Evolutionary conservation across 2,888 invertebrate species (phyloP).

Genomic region (Lasioglossum pauxillum): DNA sequence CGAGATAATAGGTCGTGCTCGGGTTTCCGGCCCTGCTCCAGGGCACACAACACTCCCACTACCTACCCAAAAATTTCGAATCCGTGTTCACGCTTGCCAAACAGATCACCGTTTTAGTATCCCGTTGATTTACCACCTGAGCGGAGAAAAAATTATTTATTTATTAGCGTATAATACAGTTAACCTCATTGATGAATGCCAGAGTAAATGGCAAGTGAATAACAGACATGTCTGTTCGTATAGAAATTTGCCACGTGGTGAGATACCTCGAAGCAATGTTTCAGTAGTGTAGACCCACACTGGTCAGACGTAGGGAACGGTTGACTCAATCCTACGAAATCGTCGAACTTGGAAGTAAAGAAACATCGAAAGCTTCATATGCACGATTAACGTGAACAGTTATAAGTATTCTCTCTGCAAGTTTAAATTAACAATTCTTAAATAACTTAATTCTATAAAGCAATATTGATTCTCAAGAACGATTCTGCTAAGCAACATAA

Average conservation of each 20-base stretch:
- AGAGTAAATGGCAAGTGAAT: background rate
- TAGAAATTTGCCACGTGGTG: background rate
- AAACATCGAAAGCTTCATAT: background rate
- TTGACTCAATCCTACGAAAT: background rate
- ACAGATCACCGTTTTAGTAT: background rate
- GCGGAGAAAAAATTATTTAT: background rate
- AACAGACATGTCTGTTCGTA: background rate
- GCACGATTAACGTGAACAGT: background rate
- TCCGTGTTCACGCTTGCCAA: background rate
- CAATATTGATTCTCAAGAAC: background rate
- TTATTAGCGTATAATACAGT: background rate
- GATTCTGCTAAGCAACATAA: background rate
- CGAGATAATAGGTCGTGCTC: constrained; percentile 48
- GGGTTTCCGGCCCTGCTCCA: constrained; percentile 1
- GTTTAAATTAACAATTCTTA: background rate
- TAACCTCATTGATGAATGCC: background rate
- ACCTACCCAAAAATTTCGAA: constrained; percentile 5
- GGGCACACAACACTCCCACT: background rate
- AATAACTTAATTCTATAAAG: background rate
- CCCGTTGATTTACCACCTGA: background rate
- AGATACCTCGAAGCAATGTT: background rate
- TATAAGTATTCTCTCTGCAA: background rate
- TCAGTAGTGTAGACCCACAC: background rate
- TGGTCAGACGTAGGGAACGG: background rate
- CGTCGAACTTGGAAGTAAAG: background rate